Percentiles rank a stretch among this genome's conserved stretches.
Conservation (phyloP, 2,113 vertebrate genomes). For the Oxyruncus cristatus region DNA sequence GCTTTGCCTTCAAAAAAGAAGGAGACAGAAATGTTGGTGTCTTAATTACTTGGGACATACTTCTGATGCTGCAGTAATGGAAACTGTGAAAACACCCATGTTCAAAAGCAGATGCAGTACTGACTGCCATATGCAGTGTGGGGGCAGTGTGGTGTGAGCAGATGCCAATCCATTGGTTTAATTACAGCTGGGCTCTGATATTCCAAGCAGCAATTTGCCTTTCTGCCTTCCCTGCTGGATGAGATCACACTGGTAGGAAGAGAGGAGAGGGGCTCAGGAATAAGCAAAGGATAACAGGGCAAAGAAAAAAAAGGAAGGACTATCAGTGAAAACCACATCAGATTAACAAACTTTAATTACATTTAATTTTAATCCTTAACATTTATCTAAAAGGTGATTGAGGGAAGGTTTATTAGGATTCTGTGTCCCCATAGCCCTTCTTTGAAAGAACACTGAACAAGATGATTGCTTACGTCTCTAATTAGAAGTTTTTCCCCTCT, state of each 20-base stretch:
- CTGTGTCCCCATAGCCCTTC: conserved; percentile 60
- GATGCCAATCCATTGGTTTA: neutral
- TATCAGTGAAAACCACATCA: conserved; percentile 4
- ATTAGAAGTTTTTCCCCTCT: conserved; percentile 76
- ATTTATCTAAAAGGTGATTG: conserved; percentile 75
- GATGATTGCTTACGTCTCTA: conserved; percentile 68
- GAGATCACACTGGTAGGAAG: neutral
- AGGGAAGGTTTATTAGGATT: conserved; percentile 69
- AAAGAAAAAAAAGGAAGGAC: neutral
- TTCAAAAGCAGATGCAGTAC: neutral
- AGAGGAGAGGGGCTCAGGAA: neutral
- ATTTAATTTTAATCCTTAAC: conserved; percentile 70
- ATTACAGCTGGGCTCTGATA: neutral
- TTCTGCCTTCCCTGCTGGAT: neutral
- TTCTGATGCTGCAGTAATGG: neutral
- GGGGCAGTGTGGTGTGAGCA: neutral
- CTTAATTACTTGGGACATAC: neutral
- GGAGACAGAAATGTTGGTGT: neutral
- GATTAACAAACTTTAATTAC: conserved; percentile 75
- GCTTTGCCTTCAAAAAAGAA: neutral
- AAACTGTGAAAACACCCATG: neutral
- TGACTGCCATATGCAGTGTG: neutral
- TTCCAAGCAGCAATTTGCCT: neutral
- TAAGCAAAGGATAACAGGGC: neutral
- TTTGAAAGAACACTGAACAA: conserved; percentile 67